phyloP scores from a whole-genome alignment of 2,797 vertebrate genomes.

The Pseudocheirus occidentalis region DNA sequence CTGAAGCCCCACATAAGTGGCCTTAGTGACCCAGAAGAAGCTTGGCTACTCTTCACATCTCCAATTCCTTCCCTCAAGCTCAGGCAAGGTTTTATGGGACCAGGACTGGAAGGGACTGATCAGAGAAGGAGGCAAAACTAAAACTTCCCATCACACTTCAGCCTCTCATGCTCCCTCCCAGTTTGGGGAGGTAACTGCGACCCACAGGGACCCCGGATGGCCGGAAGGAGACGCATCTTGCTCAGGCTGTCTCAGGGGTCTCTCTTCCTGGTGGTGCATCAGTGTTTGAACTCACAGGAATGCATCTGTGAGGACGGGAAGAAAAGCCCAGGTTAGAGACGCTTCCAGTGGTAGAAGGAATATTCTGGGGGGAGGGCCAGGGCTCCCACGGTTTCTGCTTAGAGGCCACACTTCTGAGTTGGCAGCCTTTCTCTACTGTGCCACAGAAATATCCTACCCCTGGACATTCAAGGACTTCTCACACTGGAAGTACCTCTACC shows the following conservation, averaged over 20 bases:
- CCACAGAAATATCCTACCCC: background rate
- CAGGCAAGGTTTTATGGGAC: background rate
- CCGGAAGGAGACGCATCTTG: background rate
- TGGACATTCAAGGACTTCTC: background rate
- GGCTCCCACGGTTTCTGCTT: background rate
- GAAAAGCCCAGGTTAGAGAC: background rate
- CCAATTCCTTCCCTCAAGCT: background rate
- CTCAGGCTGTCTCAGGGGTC: background rate
- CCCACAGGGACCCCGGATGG: background rate
- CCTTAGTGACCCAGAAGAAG: background rate
- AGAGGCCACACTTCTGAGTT: background rate
- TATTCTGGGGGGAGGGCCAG: background rate
- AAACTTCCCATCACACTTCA: background rate
- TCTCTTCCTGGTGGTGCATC: background rate
- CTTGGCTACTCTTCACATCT: background rate
- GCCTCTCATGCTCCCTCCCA: background rate
- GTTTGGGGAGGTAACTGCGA: background rate
- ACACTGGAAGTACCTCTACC: background rate
- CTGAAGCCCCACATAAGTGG: background rate
- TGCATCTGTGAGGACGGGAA: background rate
- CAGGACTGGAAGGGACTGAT: background rate
- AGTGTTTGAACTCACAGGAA: background rate
- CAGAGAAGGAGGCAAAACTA: background rate
- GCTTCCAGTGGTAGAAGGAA: background rate
- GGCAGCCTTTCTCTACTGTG: background rate